Conservation (phyloP, 2,797 vertebrate species). For the Pelobates cultripes region DNA sequence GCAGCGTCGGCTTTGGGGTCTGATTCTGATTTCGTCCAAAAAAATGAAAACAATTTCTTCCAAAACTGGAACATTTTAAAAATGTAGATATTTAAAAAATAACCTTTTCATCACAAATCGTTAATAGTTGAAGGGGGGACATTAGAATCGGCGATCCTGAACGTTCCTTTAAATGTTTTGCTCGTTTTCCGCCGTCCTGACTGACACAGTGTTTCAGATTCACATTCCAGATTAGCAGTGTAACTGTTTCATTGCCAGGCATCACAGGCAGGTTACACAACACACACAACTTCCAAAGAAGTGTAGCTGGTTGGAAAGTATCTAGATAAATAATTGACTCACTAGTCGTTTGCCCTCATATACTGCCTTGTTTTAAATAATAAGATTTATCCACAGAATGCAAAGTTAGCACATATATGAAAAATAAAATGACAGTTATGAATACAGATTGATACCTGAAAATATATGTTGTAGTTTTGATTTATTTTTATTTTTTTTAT, state of each 20-base stretch:
- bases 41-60: not conserved
- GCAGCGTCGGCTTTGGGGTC: not conserved
- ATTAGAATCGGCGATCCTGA: too few species aligned
- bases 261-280: slow-evolving; percentile 26
- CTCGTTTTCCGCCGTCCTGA: not conserved
- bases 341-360: too few species aligned
- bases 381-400: too few species aligned
- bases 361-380: too few species aligned
- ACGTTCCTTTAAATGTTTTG: not conserved
- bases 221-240: not conserved
- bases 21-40: not conserved
- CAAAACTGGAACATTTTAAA: not conserved
- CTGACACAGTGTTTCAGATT: not conserved
- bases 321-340: too few species aligned
- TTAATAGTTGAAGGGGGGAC: too few species aligned
- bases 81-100: not conserved
- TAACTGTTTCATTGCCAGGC: not conserved
- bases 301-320: too few species aligned
- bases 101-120: not conserved
- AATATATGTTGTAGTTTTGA: too few species aligned
- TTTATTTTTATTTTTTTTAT: too few species aligned
- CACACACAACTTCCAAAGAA: not conserved
- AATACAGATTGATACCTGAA: too few species aligned
- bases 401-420: too few species aligned
- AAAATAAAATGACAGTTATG: too few species aligned